Conservation (phyloP, 1,140 invertebrate species). For the Antheraea pernyi region DNA sequence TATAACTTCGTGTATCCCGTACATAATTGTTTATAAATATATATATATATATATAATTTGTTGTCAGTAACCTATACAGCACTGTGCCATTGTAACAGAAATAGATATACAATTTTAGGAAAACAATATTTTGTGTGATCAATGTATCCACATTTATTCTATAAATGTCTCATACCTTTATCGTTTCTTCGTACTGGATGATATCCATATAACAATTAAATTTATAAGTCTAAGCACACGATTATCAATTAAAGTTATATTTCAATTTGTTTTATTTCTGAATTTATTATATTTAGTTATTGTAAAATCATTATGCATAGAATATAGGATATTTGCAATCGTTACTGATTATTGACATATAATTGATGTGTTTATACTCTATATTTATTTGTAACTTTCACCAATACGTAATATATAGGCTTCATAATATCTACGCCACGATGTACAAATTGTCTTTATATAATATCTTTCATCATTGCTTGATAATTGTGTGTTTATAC, state of each 20-base stretch:
- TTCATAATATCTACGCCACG: too few species aligned
- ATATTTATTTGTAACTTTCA: neutral
- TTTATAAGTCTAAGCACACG: neutral
- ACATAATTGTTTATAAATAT: neutral
- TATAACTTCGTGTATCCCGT: neutral
- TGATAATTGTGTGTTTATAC: constrained; percentile 10
- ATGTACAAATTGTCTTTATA: too few species aligned
- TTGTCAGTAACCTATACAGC: constrained; percentile 19
- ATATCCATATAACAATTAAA: neutral
- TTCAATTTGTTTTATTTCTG: too few species aligned
- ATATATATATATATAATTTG: neutral
- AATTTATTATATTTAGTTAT: too few species aligned
- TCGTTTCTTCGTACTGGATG: neutral
- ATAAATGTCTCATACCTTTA: neutral
- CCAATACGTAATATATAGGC: too few species aligned
- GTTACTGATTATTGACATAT: neutral
- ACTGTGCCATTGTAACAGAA: constrained; percentile 27
- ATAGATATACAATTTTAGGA: constrained; percentile 8
- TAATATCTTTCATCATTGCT: neutral
- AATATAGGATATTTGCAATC: neutral
- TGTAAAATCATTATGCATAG: too few species aligned
- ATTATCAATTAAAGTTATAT: neutral
- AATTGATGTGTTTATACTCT: neutral
- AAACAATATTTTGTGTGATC: neutral
- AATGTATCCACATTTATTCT: neutral